Evolutionary conservation across 2,797 vertebrate genomes (phyloP).

Genomic region (Holocentrus rufus): DNA sequence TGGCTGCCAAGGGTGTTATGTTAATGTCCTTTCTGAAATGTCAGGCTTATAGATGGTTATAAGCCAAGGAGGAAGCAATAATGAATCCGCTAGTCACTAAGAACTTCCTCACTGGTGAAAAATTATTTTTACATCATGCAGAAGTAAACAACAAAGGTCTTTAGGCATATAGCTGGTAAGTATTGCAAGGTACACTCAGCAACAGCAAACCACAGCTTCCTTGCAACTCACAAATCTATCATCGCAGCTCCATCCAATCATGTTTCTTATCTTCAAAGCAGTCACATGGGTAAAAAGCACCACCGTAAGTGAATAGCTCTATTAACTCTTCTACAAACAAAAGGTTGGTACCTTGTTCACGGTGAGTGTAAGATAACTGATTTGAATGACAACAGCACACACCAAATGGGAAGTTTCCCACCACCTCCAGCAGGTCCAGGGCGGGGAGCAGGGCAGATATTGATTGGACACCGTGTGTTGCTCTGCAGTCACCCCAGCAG

Average conservation of each 20-base stretch:
- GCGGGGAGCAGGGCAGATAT: slow-evolving; percentile 65
- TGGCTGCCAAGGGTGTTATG: slow-evolving; percentile 56
- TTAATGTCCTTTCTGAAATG: slow-evolving; percentile 51
- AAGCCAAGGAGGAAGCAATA: background rate
- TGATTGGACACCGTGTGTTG: slow-evolving; percentile 69
- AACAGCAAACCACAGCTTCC: slow-evolving; percentile 14
- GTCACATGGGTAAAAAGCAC: slow-evolving; percentile 18
- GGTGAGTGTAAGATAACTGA: slow-evolving; percentile 43
- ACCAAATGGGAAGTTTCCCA: slow-evolving; percentile 80
- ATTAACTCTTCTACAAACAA: slow-evolving; percentile 58
- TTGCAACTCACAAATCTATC: background rate
- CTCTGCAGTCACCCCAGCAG: slow-evolving; percentile 74
- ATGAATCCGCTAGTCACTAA: background rate
- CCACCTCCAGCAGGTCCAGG: slow-evolving; percentile 67
- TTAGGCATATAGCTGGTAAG: background rate
- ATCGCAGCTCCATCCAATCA: slow-evolving; percentile 14
- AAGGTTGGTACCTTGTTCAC: slow-evolving; percentile 31
- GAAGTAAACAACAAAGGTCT: background rate
- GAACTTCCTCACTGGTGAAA: slow-evolving; percentile 16
- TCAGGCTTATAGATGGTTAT: background rate
- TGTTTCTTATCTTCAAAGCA: slow-evolving; percentile 26
- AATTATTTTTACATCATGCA: slow-evolving; percentile 18
- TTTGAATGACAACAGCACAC: slow-evolving; percentile 77
- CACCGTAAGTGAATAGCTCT: slow-evolving; percentile 16
- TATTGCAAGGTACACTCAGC: background rate